Evolutionary conservation across 2,888 invertebrate species (phyloP).

Genomic region (Candidula unifasciata): DNA sequence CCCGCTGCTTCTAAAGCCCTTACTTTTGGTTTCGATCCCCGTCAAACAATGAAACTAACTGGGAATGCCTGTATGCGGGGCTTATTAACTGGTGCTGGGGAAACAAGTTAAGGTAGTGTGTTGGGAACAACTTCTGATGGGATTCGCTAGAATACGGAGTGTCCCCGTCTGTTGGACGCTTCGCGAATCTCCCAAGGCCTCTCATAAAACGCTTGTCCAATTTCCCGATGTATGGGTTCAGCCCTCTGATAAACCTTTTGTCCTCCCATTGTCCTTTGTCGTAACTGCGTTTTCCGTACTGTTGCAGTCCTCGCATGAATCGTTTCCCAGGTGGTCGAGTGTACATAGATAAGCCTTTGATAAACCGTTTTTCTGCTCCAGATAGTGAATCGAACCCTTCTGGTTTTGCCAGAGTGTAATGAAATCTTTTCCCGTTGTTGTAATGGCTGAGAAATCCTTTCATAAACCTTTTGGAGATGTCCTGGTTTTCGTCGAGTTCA

Average conservation of each 20-base stretch:
- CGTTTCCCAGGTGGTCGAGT: not conserved
- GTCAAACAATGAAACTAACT: not conserved
- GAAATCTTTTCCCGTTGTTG: not conserved
- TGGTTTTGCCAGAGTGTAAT: not conserved
- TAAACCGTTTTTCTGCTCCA: slow-evolving; percentile 26
- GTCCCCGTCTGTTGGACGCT: not conserved
- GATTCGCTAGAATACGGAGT: not conserved
- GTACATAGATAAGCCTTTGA: slow-evolving; percentile 40
- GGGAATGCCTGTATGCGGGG: not conserved
- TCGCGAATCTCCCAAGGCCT: slow-evolving; percentile 36
- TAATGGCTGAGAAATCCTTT: slow-evolving; percentile 18
- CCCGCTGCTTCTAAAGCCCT: too few relatives aligned
- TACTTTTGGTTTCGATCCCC: too few relatives aligned
- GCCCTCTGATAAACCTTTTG: not conserved
- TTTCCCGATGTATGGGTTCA: not conserved
- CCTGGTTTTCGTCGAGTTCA: not conserved
- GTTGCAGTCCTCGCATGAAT: slow-evolving; percentile 20
- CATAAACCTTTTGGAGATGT: slow-evolving; percentile 43
- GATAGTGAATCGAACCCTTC: not conserved
- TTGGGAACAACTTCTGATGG: not conserved
- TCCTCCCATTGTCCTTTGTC: not conserved
- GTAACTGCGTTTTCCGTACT: not conserved
- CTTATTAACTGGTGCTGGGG: not conserved
- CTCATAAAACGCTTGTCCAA: slow-evolving; percentile 44
- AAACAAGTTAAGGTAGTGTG: not conserved